phyloP scores from a whole-genome alignment of 2,797 vertebrate genomes.

The Neosalanx taihuensis region DNA sequence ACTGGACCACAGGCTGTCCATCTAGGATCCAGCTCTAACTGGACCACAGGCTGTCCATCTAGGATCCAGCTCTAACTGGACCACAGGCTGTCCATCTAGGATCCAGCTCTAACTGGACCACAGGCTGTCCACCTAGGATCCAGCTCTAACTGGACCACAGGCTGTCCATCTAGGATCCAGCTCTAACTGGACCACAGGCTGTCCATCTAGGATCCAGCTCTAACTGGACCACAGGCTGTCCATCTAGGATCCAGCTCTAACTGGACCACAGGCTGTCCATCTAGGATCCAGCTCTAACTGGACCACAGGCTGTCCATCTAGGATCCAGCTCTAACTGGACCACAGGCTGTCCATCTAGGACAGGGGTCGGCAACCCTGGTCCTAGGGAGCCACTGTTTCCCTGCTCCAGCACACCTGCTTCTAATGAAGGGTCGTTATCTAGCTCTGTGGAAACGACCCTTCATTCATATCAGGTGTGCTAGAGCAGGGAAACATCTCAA shows the following conservation, averaged over 20 bases:
- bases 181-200: conserved; percentile 40
- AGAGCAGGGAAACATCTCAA: too few relatives aligned
- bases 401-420: too few relatives aligned
- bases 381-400: too few relatives aligned
- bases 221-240: conserved; percentile 40
- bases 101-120: conserved; percentile 40
- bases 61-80: conserved; percentile 17
- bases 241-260: too few relatives aligned
- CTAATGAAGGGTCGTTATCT: too few relatives aligned
- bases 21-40: background rate
- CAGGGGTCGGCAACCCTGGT: too few relatives aligned
- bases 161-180: too few relatives aligned
- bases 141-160: conserved; percentile 41
- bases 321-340: conserved; percentile 40
- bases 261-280: conserved; percentile 41
- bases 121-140: too few relatives aligned
- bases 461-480: too few relatives aligned
- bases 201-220: too few relatives aligned
- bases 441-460: too few relatives aligned
- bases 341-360: too few relatives aligned
- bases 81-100: conserved; percentile 29
- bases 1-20: conserved; percentile 41
- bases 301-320: conserved; percentile 40
- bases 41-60: conserved; percentile 41
- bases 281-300: background rate